These are phyloP conservation scores for Pangasius mekongensis DNA, from an alignment of 2,797 vertebrate genomes.

Conservation along the genomic window DNA sequence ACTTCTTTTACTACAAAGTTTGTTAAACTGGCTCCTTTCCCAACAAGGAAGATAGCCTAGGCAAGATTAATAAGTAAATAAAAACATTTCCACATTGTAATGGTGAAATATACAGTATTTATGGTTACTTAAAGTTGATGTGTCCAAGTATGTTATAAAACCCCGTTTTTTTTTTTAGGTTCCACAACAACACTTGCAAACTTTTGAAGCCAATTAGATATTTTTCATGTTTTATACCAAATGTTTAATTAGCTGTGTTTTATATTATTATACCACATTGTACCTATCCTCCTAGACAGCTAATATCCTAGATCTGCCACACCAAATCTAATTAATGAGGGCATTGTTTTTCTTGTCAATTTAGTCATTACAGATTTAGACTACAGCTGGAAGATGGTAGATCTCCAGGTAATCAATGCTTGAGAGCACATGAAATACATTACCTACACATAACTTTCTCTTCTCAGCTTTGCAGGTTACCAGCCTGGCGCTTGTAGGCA, in stretches of 20 bases:
- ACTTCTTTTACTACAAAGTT: too few species aligned
- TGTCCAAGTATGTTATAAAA: background rate
- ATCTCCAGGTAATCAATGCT: background rate
- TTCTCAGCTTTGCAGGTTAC: constrained; percentile 71
- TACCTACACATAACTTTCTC: background rate
- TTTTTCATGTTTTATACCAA: background rate
- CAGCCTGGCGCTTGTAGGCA: constrained; percentile 56
- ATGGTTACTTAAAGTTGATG: background rate
- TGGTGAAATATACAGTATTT: background rate
- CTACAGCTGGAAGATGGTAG: background rate
- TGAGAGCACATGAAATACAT: background rate
- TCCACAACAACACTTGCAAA: too few species aligned
- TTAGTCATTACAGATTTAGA: background rate
- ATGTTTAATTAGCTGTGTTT: background rate
- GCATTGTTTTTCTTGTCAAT: background rate
- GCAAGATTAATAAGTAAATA: too few species aligned
- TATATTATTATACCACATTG: background rate
- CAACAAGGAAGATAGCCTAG: too few species aligned
- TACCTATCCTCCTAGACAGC: background rate
- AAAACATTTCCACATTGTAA: too few species aligned
- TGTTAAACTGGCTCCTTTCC: too few species aligned
- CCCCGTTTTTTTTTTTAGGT: too few species aligned
- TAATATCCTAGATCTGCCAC: background rate
- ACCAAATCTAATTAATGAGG: background rate
- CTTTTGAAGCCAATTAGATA: background rate